A percentile compares a stretch with the other conserved stretches of the same genome.
Conservation (phyloP, 1,140 invertebrate species). For the Heliconius eleuchia region DNA sequence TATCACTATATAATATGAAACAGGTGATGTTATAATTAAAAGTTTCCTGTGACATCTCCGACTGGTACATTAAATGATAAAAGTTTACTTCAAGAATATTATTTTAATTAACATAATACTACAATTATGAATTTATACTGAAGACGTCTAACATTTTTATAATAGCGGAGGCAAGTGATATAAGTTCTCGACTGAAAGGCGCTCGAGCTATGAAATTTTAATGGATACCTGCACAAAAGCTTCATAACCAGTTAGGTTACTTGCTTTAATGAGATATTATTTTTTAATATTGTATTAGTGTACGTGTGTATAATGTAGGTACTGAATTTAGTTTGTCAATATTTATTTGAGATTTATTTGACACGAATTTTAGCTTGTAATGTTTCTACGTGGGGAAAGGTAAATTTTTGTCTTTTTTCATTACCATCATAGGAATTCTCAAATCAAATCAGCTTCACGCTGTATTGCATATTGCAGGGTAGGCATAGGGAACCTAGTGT, state of each 20-base stretch:
- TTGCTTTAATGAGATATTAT: slow-evolving; percentile 11
- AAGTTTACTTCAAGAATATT: not conserved
- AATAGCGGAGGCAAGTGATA: not conserved
- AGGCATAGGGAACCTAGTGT: too few species aligned
- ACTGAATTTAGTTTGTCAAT: not conserved
- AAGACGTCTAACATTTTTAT: not conserved
- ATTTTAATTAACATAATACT: not conserved
- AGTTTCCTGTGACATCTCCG: not conserved
- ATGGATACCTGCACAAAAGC: slow-evolving; percentile 8
- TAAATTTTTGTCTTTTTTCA: too few species aligned
- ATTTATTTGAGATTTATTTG: not conserved
- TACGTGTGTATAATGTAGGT: not conserved
- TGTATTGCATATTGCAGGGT: too few species aligned
- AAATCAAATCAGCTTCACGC: too few species aligned
- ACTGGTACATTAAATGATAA: not conserved
- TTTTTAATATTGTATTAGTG: not conserved
- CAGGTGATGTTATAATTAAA: not conserved
- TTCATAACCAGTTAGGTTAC: not conserved
- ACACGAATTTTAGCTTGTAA: too few species aligned
- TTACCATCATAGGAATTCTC: too few species aligned
- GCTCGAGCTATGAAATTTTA: slow-evolving; percentile 2
- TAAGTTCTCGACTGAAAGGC: not conserved
- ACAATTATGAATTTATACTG: not conserved
- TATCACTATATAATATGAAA: not conserved
- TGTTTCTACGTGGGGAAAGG: too few species aligned